Base-by-base conservation (phyloP, 2,113 vertebrate genomes). In the Xyliphius kryptos region DNA sequence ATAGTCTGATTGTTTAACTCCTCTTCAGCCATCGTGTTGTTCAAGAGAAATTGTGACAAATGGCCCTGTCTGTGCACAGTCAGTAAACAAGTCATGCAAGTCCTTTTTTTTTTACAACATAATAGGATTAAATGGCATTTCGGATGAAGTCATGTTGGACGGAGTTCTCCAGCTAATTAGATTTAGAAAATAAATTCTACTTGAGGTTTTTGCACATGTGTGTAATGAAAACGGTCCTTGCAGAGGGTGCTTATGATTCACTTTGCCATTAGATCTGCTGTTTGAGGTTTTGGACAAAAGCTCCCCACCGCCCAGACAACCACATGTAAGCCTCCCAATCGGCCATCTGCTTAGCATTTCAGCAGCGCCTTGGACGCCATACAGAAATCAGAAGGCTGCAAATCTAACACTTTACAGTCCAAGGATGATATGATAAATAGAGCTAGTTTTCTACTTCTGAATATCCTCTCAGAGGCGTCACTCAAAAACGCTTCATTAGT, bases 221-320 rank as follows among this genome's bases (percentile, higher is more conserved):
- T 64, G 61, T 69, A 74, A 79, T 78, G 68, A 75, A 79, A 78
- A 77, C 47, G 66, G 36, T 62, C 76, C 67, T 68, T 67, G 76
- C 79, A 54, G 77, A 80, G 75, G 72, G 73, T 82, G 76, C 76
- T 77, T 80, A 79, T 85, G 84, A 87, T 81, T 87, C 85, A 89
- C 77, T 78, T 75, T 70, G 68, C 80, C 78, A 84, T 84, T 82
- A 74, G 78, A 84, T 81, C 79, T 80, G 77, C 72, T 79, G 68
- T 72, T 79, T 79, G 57, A 74, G 81, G 77, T 83, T 86, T 60
- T 86, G 80, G 85, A 84, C 66, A 61, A 69, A 66, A 76, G 80
- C 79, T 78, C 63, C 76, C 57, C 58, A 71, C 82, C 75, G 76
- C 77, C 69, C 67, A 79, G 76, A 81, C 79, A 81, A 78, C 75